Conservation (phyloP, 2,113 vertebrate genomes). For the Hypanus sabinus region DNA sequence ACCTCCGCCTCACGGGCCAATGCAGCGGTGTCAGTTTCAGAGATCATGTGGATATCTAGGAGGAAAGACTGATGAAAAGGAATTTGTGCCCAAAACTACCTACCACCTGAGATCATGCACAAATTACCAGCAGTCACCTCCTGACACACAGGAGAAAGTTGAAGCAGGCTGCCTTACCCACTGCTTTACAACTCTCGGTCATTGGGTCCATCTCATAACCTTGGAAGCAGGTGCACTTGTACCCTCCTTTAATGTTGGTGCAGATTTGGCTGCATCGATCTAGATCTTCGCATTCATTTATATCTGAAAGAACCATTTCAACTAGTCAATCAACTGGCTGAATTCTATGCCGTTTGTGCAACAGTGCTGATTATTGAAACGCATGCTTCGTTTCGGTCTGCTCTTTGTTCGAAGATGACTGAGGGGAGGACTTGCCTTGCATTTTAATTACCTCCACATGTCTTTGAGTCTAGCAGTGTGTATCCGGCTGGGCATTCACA, state of each 20-base stretch:
- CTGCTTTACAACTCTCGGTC: conserved; percentile 92
- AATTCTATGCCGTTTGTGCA: conserved; percentile 50
- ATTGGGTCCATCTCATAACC: conserved; percentile 93
- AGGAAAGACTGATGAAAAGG: too few relatives aligned
- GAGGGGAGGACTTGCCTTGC: conserved; percentile 44
- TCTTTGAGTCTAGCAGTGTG: conserved; percentile 90
- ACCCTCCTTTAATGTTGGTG: conserved; percentile 96
- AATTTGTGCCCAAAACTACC: background rate
- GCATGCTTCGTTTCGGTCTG: background rate
- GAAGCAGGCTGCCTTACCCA: conserved; percentile 64
- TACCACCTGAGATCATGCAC: background rate
- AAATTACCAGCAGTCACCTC: background rate
- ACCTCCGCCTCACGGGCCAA: too few relatives aligned
- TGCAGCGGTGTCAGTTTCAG: background rate
- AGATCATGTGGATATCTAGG: background rate
- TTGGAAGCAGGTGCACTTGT: conserved; percentile 92
- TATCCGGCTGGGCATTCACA: conserved; percentile 88
- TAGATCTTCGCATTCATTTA: conserved; percentile 92
- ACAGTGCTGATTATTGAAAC: conserved; percentile 8
- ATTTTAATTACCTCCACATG: conserved; percentile 80
- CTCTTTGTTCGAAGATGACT: conserved; percentile 13
- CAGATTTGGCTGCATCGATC: conserved; percentile 96
- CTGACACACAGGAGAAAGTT: background rate
- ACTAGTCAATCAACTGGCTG: conserved; percentile 50
- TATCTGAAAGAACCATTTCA: conserved; percentile 67